phyloP scores from a whole-genome alignment of 2,797 vertebrate species.

The Hipposideros larvatus region DNA sequence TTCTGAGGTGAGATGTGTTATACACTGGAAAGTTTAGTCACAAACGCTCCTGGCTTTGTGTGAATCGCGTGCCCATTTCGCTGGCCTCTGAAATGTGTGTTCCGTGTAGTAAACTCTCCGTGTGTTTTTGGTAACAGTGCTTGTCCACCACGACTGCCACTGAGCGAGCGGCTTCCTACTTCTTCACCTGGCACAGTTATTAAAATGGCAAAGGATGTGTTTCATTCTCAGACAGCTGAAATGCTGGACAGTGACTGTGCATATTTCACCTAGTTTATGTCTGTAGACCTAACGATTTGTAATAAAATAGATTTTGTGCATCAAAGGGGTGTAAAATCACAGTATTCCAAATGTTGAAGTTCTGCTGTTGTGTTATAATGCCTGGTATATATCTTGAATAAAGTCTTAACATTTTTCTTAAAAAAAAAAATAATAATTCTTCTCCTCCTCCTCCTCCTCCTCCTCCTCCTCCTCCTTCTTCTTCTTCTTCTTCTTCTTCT shows the following conservation, averaged over 20 bases:
- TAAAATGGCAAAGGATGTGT: conserved; percentile 70
- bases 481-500: too few relatives aligned
- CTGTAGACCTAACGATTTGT: conserved; percentile 68
- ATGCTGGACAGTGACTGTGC: conserved; percentile 69
- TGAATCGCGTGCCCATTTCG: conserved; percentile 73
- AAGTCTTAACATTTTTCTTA: conserved; percentile 90
- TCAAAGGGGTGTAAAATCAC: conserved; percentile 67
- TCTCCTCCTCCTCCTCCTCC: too few relatives aligned
- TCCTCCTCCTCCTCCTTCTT: too few relatives aligned
- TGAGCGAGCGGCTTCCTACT: conserved; percentile 55
- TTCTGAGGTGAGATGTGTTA: background rate
- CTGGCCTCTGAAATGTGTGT: conserved; percentile 58
- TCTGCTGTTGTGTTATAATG: conserved; percentile 87
- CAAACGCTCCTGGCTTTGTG: background rate
- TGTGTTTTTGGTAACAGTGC: conserved; percentile 70
- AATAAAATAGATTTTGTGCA: conserved; percentile 67
- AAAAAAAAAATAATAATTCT: background rate
- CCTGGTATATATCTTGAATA: conserved; percentile 87
- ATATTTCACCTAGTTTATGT: conserved; percentile 65
- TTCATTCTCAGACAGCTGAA: background rate
- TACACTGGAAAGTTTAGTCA: conserved; percentile 25
- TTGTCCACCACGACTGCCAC: background rate
- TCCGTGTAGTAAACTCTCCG: background rate
- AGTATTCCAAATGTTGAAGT: conserved; percentile 87
- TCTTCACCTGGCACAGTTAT: conserved; percentile 67